phyloP scores from a whole-genome alignment of 2,888 invertebrate genomes.

The Eristalinus aeneus region DNA sequence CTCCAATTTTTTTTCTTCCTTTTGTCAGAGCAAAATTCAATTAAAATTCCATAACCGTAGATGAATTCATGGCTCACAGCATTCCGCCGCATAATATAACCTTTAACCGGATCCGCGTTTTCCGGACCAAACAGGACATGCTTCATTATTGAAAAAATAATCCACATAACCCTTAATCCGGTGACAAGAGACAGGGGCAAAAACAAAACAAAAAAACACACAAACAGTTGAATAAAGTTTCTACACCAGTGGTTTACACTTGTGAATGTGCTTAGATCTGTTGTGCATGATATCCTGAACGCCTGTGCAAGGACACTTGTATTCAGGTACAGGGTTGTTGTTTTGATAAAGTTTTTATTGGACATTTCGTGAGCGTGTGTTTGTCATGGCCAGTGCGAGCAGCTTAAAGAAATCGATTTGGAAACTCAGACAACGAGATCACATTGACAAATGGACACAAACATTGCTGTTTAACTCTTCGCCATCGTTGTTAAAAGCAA shows the following conservation, averaged over 20 bases:
- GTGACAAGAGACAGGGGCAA: not conserved
- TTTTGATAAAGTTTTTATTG: not conserved
- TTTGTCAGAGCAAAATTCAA: slow-evolving; percentile 1
- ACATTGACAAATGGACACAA: not conserved
- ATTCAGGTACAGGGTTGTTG: not conserved
- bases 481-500: not conserved
- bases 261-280: slow-evolving; percentile 1
- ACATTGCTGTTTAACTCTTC: not conserved
- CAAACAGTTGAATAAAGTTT: not conserved
- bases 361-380: not conserved
- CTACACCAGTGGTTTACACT: not conserved
- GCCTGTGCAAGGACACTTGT: not conserved
- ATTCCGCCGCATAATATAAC: not conserved
- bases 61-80: not conserved
- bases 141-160: slow-evolving; percentile 3
- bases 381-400: not conserved
- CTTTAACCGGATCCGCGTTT: not conserved
- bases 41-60: slow-evolving; percentile 10
- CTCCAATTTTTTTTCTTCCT: not conserved
- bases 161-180: not conserved
- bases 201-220: not conserved
- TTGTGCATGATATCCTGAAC: slow-evolving; percentile 3
- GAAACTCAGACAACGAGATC: not conserved
- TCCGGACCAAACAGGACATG: not conserved
- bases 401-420: not conserved